A percentile compares a stretch with the other conserved stretches of the same genome.
Evolutionary conservation across 2,888 invertebrate genomes (phyloP).

Genomic region (Lithophane ornitopus): DNA sequence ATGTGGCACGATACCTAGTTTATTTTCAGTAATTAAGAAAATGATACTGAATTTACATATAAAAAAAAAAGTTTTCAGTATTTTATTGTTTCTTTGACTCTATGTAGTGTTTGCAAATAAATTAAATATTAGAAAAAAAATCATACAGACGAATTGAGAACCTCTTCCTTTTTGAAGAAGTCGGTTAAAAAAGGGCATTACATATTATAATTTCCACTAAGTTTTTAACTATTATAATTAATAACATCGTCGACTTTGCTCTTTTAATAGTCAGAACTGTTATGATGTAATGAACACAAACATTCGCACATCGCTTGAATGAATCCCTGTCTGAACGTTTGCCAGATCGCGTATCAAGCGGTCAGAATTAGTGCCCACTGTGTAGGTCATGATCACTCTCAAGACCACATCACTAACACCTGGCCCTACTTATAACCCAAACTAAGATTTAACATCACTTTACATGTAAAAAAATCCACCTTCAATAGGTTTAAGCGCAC

Average conservation of each 20-base stretch:
- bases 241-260: slow-evolving; percentile 51
- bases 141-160: too few species aligned
- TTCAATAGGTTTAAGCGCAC: slow-evolving; percentile 39
- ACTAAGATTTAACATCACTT: slow-evolving; percentile 23
- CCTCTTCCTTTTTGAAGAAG: too few species aligned
- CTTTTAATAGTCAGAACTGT: slow-evolving; percentile 49
- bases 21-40: background rate
- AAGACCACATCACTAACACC: slow-evolving; percentile 73
- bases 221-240: background rate
- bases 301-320: slow-evolving; percentile 79
- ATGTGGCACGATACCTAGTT: background rate
- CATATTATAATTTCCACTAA: background rate
- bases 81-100: background rate
- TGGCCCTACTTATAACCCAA: slow-evolving; percentile 54
- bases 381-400: slow-evolving; percentile 86
- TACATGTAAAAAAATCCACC: slow-evolving; percentile 36
- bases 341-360: slow-evolving; percentile 82
- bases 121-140: background rate
- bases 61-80: background rate
- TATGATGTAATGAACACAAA: slow-evolving; percentile 71
- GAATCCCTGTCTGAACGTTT: slow-evolving; percentile 81
- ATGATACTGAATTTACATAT: background rate
- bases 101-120: background rate
- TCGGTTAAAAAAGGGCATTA: background rate
- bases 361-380: slow-evolving; percentile 79